Base-by-base conservation (phyloP, 2,113 vertebrate species). In the Zosterops lateralis region DNA sequence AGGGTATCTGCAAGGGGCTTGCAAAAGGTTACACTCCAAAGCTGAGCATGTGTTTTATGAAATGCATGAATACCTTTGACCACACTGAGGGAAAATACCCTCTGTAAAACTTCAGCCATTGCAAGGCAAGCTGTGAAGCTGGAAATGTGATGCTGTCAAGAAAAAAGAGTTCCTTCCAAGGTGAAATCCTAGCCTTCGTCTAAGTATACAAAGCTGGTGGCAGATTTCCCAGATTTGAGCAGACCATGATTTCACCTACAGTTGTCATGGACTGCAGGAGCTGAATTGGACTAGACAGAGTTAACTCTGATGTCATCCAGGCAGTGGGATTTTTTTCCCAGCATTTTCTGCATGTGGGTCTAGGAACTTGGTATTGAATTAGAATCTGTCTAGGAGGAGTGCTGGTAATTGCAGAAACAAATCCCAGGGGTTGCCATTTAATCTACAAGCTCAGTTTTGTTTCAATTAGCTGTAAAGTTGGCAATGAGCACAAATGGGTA, bases 401-500 rank as follows among this genome's bases (percentile, higher is more conserved):
- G 17, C 86, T 95, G 80, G 70, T 95, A 92, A 89, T 94, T 96
- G 80, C 80, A 92, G 92, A 60, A 97, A 87, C 86, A 87, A 96
- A 93, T 96, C 92, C 90, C 90, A 93, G 47, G 76, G 71, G 93
- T 62, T 95, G 83, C 90, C 84, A 93, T 94, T 97, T 94, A 95
- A 96, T 94, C 90, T 96, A 86, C 90, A 90, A 95, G 71, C 62
- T 93, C 48, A 47, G 91, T 93, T 96, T 95, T 96, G 93, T 95
- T 96, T 94, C 92, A 93, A 93, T 96, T 96, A 96, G 83, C 87
- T 93, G 85, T 90, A 76, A 96, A 93, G 92, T 82, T 96, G 92
- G 94, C 92, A 94, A 87, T 82, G 85, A 96, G 45, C 72, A 82
- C 82, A 92, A 94, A 68, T 84, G 53, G 80, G 74, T 90, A 95